These are phyloP conservation scores for Chromobotia macracanthus DNA, from an alignment of 2,797 vertebrate genomes.

Conservation along the genomic window DNA sequence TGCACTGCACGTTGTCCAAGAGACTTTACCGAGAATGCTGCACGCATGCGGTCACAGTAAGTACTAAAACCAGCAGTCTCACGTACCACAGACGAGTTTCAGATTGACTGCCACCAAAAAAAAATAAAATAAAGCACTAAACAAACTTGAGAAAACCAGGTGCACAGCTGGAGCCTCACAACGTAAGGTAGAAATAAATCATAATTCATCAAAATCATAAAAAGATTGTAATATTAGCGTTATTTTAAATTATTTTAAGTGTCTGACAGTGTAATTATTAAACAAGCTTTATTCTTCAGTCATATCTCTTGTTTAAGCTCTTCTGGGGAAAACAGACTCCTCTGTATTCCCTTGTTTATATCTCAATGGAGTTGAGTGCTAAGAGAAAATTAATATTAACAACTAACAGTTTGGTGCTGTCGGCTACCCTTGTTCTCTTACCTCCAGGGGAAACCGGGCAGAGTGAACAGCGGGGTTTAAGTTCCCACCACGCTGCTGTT, in stretches of 20 bases:
- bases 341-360: slow-evolving; percentile 16
- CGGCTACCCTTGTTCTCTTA: slow-evolving; percentile 10
- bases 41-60: background rate
- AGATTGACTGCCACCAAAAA: background rate
- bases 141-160: background rate
- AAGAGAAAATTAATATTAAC: slow-evolving; percentile 35
- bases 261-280: no score
- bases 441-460: slow-evolving; percentile 17
- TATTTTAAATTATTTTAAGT: no score
- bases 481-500: slow-evolving; percentile 22
- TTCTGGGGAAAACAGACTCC: slow-evolving; percentile 4
- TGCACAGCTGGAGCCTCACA: background rate
- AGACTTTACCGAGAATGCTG: background rate
- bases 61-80: background rate
- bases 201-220: no score
- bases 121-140: background rate
- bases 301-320: background rate
- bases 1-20: slow-evolving; percentile 45
- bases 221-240: no score
- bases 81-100: background rate
- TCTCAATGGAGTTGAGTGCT: slow-evolving; percentile 28
- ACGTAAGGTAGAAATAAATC: background rate
- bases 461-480: slow-evolving; percentile 22
- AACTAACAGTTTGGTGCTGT: slow-evolving; percentile 40
- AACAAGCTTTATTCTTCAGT: background rate